Conservation (phyloP, 2,888 invertebrate genomes). For the Synanthedon andrenaeformis region DNA sequence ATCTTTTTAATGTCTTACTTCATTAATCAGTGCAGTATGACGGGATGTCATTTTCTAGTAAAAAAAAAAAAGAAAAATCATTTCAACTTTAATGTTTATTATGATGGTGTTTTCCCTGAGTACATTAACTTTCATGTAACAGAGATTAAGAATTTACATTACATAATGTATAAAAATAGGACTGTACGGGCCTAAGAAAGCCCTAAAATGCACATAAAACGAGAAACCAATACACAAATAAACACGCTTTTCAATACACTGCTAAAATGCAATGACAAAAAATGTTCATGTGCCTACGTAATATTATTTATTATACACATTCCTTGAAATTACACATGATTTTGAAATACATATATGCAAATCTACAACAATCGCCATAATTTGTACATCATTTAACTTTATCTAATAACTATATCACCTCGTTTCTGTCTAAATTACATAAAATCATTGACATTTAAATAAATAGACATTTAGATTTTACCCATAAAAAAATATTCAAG, state of each 20-base stretch:
- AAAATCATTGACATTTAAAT: conserved; percentile 31
- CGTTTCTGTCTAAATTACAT: conserved; percentile 38
- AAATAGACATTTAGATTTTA: conserved; percentile 28
- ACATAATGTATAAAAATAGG: conserved; percentile 71
- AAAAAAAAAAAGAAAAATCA: not conserved
- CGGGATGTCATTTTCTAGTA: no score
- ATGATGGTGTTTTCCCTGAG: conserved; percentile 58
- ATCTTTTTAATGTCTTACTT: no score
- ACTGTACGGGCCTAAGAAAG: conserved; percentile 57
- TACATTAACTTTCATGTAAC: conserved; percentile 61
- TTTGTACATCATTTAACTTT: conserved; percentile 46
- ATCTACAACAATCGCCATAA: conserved; percentile 53
- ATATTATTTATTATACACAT: conserved; percentile 43
- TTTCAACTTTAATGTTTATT: conserved; percentile 60
- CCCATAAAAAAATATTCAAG: conserved; percentile 35
- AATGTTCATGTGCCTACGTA: conserved; percentile 39
- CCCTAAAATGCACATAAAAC: conserved; percentile 64
- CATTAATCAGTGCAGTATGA: no score
- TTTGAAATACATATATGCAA: conserved; percentile 44
- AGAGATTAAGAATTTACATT: conserved; percentile 54
- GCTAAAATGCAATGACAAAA: conserved; percentile 67
- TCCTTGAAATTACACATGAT: conserved; percentile 62
- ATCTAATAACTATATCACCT: conserved; percentile 59
- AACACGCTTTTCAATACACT: conserved; percentile 29
- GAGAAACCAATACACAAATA: conserved; percentile 60